Conservation (phyloP, 1,140 invertebrate genomes). For the Lerema accius region DNA sequence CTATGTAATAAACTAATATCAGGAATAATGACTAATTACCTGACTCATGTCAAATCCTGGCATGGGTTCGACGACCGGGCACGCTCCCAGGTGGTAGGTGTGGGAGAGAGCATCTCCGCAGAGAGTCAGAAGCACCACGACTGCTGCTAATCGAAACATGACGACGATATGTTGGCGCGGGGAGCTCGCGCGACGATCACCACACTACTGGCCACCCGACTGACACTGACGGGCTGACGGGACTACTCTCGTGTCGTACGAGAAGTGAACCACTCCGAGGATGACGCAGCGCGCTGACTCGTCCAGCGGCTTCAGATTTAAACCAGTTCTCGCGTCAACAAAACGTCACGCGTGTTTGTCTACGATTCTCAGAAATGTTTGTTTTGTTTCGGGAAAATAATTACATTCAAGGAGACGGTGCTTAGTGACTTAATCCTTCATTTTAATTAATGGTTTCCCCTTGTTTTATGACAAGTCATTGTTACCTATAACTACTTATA, state of each 20-base stretch:
- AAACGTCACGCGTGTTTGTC: background rate
- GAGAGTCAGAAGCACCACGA: slow-evolving; percentile 53
- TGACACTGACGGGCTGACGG: slow-evolving; percentile 2
- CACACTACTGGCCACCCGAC: background rate
- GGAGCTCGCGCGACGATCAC: background rate
- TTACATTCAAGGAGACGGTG: too few relatives aligned
- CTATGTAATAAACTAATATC: background rate
- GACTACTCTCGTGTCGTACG: too few relatives aligned
- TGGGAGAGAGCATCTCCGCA: slow-evolving; percentile 75
- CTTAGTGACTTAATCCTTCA: too few relatives aligned
- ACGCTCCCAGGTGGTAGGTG: slow-evolving; percentile 89
- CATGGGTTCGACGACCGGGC: slow-evolving; percentile 88
- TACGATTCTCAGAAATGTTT: slow-evolving; percentile 9
- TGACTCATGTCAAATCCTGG: slow-evolving; percentile 87
- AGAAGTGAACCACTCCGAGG: background rate
- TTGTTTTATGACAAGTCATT: too few relatives aligned
- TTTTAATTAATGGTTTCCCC: too few relatives aligned
- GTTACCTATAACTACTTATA: too few relatives aligned
- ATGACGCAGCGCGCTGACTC: background rate
- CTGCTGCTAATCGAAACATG: slow-evolving; percentile 49
- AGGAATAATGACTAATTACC: slow-evolving; percentile 76
- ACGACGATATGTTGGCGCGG: slow-evolving; percentile 26
- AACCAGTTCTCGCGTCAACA: slow-evolving; percentile 10
- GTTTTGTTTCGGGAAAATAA: background rate
- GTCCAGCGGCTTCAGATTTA: background rate